phyloP scores from a whole-genome alignment of 2,888 invertebrate species.

The Drosophila quinaria region DNA sequence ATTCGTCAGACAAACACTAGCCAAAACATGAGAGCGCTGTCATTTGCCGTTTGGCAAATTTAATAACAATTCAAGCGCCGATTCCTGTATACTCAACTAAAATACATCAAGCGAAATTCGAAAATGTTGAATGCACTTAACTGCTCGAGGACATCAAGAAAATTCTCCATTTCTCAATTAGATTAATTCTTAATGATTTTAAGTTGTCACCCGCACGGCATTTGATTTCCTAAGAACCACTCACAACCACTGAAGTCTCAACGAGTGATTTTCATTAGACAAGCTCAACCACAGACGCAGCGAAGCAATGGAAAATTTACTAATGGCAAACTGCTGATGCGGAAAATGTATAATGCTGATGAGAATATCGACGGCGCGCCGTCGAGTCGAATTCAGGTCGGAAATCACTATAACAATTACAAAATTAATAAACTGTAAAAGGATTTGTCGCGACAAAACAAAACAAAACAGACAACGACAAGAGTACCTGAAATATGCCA shows the following conservation, averaged over 20 bases:
- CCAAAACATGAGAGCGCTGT: no score
- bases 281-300: conserved; percentile 37
- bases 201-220: background rate
- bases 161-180: no score
- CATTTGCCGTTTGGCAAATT: no score
- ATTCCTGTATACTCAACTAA: background rate
- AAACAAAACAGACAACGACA: background rate
- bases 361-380: conserved; percentile 18
- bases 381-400: background rate
- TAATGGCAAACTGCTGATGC: conserved; percentile 66
- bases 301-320: conserved; percentile 55
- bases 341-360: conserved; percentile 65
- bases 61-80: no score
- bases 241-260: background rate
- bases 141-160: no score
- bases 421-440: conserved; percentile 70
- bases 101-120: background rate
- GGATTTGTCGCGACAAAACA: conserved; percentile 41
- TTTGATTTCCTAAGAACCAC: background rate
- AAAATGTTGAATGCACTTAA: no score
- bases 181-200: background rate
- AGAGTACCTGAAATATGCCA: background rate
- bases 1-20: no score
- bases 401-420: conserved; percentile 33
- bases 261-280: conserved; percentile 12